A percentile compares a stretch with the other conserved stretches of the same genome.
Evolutionary conservation across 2,113 vertebrate genomes (phyloP).

Genomic region (Lethenteron camtschaticum): DNA sequence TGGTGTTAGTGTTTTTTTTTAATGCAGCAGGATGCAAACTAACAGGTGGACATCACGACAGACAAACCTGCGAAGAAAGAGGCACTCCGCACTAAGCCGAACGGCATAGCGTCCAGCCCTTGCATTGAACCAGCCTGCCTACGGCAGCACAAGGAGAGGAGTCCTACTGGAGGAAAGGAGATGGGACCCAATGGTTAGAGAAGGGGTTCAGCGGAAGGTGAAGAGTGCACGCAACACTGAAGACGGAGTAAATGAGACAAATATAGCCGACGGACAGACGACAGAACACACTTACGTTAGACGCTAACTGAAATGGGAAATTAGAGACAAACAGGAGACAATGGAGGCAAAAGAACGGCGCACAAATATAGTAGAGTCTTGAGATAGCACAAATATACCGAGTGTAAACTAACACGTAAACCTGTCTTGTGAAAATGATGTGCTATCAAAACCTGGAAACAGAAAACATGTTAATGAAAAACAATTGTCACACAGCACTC

Average conservation of each 20-base stretch:
- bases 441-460: no score
- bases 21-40: background rate
- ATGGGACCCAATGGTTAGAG: background rate
- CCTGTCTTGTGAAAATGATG: no score
- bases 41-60: constrained; percentile 10
- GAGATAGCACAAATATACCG: no score
- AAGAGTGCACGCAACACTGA: background rate
- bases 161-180: background rate
- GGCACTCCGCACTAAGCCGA: constrained; percentile 98
- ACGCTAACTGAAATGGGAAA: background rate
- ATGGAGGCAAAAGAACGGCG: background rate
- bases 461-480: no score
- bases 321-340: background rate
- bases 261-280: no score
- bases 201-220: background rate
- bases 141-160: constrained; percentile 1
- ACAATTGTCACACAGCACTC: no score
- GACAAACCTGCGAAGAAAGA: constrained; percentile 99
- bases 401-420: no score
- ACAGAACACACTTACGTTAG: no score
- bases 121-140: constrained; percentile 2
- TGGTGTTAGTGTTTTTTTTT: background rate
- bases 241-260: background rate
- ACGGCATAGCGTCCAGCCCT: constrained; percentile 51
- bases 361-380: no score